phyloP scores from a whole-genome alignment of 2,888 invertebrate genomes.

The Cistogaster globosa region DNA sequence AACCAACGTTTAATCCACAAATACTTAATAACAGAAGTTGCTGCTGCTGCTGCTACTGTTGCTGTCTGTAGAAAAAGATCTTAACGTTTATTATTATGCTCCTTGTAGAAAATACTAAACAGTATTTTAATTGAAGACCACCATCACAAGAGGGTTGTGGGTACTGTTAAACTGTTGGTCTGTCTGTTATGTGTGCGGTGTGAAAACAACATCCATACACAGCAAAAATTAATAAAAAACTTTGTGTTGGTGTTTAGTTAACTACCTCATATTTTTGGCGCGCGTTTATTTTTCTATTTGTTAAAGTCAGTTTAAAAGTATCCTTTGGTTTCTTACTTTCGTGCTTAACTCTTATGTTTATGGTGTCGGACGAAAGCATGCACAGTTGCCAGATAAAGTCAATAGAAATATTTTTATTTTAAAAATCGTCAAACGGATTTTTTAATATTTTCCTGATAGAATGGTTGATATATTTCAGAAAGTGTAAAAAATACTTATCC shows the following conservation, averaged over 20 bases:
- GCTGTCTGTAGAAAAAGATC: conserved; percentile 57
- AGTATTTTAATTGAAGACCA: conserved; percentile 7
- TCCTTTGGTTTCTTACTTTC: conserved; percentile 9
- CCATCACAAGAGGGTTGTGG: conserved; percentile 36
- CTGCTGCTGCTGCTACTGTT: conserved; percentile 12
- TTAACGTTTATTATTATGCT: conserved; percentile 31
- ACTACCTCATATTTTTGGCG: conserved; percentile 44
- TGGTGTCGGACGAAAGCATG: not conserved
- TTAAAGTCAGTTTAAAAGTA: not conserved
- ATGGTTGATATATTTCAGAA: too few species aligned
- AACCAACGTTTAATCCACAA: conserved; percentile 45
- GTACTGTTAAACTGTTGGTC: conserved; percentile 47
- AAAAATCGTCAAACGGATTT: too few species aligned
- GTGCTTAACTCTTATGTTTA: not conserved
- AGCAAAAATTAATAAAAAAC: not conserved
- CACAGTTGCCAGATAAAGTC: not conserved
- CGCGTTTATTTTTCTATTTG: conserved; percentile 26
- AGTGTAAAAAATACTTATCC: too few species aligned
- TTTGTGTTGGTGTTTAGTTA: conserved; percentile 37
- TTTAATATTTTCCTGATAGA: too few species aligned
- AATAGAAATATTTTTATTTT: too few species aligned
- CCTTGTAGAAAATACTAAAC: not conserved
- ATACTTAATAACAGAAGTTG: conserved; percentile 29
- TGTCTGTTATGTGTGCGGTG: conserved; percentile 60
- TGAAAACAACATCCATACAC: not conserved